phyloP scores from a whole-genome alignment of 2,113 vertebrate species.

The Hemiprocne comata region DNA sequence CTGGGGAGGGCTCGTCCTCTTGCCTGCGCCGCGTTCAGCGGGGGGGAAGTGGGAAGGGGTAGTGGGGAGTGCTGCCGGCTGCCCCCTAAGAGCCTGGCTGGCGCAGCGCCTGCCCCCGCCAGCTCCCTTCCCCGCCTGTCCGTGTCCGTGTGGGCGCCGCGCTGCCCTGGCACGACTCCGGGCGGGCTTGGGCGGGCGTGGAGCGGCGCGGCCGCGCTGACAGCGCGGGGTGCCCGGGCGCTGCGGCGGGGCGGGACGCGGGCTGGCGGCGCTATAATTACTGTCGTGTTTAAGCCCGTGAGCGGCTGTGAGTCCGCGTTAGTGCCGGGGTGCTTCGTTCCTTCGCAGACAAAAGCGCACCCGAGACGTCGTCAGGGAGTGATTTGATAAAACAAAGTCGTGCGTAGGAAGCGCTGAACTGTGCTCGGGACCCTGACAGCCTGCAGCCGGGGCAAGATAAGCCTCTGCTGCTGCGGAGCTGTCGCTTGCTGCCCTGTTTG shows the following conservation, averaged over 20 bases:
- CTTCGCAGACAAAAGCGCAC: slow-evolving; percentile 80
- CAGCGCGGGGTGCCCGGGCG: neutral
- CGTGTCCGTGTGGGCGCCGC: neutral
- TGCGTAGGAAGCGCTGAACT: slow-evolving; percentile 72
- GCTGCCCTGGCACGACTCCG: neutral
- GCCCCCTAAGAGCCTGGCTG: neutral
- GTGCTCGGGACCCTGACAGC: slow-evolving; percentile 76
- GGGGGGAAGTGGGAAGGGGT: neutral
- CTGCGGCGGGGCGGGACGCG: neutral
- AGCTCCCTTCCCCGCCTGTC: neutral
- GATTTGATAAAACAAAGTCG: slow-evolving; percentile 68
- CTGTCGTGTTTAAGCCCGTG: neutral
- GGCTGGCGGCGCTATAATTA: neutral
- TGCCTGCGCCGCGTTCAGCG: neutral
- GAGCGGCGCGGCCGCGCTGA: neutral
- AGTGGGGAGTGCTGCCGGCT: neutral
- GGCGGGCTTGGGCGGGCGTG: neutral
- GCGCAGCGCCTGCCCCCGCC: neutral
- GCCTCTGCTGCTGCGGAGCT: slow-evolving; percentile 73
- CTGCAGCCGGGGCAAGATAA: slow-evolving; percentile 56
- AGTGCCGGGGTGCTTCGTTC: slow-evolving; percentile 74
- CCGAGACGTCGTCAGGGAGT: slow-evolving; percentile 70
- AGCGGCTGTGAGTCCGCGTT: slow-evolving; percentile 75
- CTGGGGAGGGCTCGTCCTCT: neutral
- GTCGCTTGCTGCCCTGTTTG: slow-evolving; percentile 68